phyloP scores from a whole-genome alignment of 2,113 vertebrate species.

The Entelurus aequoreus region DNA sequence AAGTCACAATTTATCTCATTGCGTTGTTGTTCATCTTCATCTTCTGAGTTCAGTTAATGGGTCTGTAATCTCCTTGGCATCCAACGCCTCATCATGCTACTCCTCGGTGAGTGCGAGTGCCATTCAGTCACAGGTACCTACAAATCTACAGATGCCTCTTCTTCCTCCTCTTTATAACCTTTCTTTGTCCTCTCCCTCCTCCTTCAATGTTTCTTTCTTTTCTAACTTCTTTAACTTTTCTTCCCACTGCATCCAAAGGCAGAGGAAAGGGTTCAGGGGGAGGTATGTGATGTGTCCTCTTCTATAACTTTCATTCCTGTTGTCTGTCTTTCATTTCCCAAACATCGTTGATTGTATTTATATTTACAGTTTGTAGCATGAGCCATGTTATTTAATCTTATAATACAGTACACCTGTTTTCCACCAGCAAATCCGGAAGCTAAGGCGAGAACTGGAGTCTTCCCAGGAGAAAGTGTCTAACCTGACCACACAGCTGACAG shows the following conservation, averaged over 20 bases:
- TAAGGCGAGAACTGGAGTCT: constrained; percentile 89
- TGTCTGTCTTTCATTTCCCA: constrained; percentile 16
- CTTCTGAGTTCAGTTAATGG: constrained; percentile 81
- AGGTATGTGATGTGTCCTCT: constrained; percentile 75
- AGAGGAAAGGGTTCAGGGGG: constrained; percentile 97
- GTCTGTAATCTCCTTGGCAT: constrained; percentile 90
- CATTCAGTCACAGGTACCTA: constrained; percentile 54
- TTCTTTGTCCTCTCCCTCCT: constrained; percentile 5
- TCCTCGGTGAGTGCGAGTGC: constrained; percentile 84
- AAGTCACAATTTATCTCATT: not conserved
- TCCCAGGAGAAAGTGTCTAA: constrained; percentile 94
- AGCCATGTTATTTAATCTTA: not conserved
- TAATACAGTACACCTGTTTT: constrained; percentile 2
- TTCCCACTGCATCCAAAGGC: constrained; percentile 75
- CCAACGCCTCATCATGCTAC: constrained; percentile 89
- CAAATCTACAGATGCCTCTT: not conserved
- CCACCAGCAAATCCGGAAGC: constrained; percentile 90
- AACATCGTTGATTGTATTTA: constrained; percentile 7
- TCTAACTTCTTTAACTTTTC: constrained; percentile 70
- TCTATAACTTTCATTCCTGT: constrained; percentile 16
- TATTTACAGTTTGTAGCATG: not conserved
- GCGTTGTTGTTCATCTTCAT: constrained; percentile 16
- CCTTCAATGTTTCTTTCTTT: not conserved
- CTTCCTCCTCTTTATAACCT: not conserved
- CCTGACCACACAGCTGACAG: constrained; percentile 86